A percentile compares a stretch with the other conserved stretches of the same genome.
Conservation (phyloP, 2,888 invertebrate genomes). For the Spialia ferax region DNA sequence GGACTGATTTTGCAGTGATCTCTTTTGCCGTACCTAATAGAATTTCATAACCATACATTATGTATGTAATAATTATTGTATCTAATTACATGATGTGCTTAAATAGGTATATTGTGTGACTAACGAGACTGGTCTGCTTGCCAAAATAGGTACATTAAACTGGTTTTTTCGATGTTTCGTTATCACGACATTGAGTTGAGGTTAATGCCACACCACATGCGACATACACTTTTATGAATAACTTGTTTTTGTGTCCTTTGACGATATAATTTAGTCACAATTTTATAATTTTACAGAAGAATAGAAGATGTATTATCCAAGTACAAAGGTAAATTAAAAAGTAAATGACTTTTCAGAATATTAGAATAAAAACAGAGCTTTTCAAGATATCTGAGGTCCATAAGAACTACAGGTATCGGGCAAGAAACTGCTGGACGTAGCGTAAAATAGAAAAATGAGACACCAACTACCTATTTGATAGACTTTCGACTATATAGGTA, state of each 20-base stretch:
- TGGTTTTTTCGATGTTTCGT: conserved; percentile 4
- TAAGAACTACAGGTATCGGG: too few species aligned
- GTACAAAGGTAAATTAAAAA: too few species aligned
- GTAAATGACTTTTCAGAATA: too few species aligned
- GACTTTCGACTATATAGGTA: too few species aligned
- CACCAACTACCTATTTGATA: too few species aligned
- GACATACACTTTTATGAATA: not conserved
- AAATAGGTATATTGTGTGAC: not conserved
- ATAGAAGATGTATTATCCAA: not conserved
- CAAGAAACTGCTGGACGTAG: too few species aligned
- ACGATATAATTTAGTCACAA: conserved; percentile 2
- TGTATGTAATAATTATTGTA: not conserved
- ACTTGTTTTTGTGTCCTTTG: conserved; percentile 1
- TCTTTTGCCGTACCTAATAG: not conserved
- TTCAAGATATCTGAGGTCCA: too few species aligned
- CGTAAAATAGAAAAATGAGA: too few species aligned
- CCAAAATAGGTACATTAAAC: not conserved
- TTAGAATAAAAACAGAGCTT: too few species aligned
- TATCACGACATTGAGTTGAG: conserved; percentile 27
- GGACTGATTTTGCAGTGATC: too few species aligned
- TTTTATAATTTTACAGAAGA: not conserved
- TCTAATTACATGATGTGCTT: not conserved
- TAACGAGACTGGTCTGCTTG: not conserved
- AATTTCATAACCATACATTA: not conserved
- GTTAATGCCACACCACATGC: conserved; percentile 19